Evolutionary conservation across 2,888 invertebrate genomes (phyloP).

Genomic region (Caenorhabditis sulstoni): DNA sequence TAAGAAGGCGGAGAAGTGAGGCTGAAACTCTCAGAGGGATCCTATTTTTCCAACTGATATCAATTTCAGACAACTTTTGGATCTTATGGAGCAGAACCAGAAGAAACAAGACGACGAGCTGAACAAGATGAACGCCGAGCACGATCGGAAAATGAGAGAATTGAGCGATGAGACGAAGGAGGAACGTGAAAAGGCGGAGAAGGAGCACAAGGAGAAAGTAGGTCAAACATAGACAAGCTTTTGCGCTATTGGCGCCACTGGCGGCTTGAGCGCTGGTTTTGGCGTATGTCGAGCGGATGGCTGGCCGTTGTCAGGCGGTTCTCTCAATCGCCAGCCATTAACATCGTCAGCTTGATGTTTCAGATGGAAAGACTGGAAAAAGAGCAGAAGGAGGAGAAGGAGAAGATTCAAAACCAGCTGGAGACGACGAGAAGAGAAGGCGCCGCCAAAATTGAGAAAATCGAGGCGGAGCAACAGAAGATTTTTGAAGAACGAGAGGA

Average conservation of each 20-base stretch:
- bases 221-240: not conserved
- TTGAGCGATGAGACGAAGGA: constrained; percentile 5
- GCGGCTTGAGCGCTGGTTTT: no score
- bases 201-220: constrained; percentile 4
- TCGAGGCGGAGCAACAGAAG: constrained; percentile 20
- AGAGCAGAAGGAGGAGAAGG: constrained; percentile 13
- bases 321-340: no score
- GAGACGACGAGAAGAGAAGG: constrained; percentile 3
- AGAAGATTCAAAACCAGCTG: not conserved
- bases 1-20: not conserved
- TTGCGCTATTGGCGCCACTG: no score
- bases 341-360: no score
- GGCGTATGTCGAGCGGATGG: no score
- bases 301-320: no score
- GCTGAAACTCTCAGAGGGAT: no score
- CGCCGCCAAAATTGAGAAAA: not conserved
- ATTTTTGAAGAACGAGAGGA: constrained; percentile 4
- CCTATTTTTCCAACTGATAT: no score
- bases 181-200: constrained; percentile 8
- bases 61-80: not conserved
- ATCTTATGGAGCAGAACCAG: not conserved
- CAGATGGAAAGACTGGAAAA: not conserved
- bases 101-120: not conserved
- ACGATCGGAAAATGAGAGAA: not conserved
- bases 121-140: constrained; percentile 3